Base-by-base conservation (phyloP, 2,888 invertebrate species). In the Lamellibrachia satsuma region DNA sequence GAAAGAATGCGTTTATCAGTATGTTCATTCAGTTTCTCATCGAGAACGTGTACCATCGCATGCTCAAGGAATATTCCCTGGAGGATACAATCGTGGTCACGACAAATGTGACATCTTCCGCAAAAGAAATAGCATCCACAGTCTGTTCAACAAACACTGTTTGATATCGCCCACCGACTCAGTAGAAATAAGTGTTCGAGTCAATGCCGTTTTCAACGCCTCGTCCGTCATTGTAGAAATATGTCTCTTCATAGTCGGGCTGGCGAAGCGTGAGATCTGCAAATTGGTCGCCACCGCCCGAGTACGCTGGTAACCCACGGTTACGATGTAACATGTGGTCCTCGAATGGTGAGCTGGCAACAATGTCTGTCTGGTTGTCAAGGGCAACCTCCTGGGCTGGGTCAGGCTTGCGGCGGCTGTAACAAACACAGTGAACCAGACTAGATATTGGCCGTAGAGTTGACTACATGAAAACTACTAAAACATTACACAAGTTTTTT, bases 161-260 rank as follows among this genome's bases (percentile, higher is more conserved):
- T n/a, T 22, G 15, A 52, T 52, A 52, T 39, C 90, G 51, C 92
- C 90, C 4, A 60, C 60, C 22, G n/a, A n/a, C 75, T 75, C 75
- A 75, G 75, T 75, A 94, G 92, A 94, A 94, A 90, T 94, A 94
- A 3, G 94, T 94, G 8, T 93, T 93, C 27, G 94, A 94, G 90
- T 94, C 94, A 3, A 94, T 93, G 22, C 94, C 94, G 51, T 93
- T 94, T 57, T 94, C 93, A 22, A 94, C 93, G 8, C 94, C 93
- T 15, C 92, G 55, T 2, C 93, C 93, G 57, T 93, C 92, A 90
- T 93, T 93, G 90, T 93, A 93, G 57, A 92, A 90, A 90, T 92
- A 93, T 0, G 92, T 91, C 22, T 93, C 93, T 6, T 75, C 90
- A 52, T 90, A 93, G 2, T 90, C 90, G 7, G 92, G 91, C 55